phyloP scores from a whole-genome alignment of 2,113 vertebrate genomes.

The Festucalex cinctus region DNA sequence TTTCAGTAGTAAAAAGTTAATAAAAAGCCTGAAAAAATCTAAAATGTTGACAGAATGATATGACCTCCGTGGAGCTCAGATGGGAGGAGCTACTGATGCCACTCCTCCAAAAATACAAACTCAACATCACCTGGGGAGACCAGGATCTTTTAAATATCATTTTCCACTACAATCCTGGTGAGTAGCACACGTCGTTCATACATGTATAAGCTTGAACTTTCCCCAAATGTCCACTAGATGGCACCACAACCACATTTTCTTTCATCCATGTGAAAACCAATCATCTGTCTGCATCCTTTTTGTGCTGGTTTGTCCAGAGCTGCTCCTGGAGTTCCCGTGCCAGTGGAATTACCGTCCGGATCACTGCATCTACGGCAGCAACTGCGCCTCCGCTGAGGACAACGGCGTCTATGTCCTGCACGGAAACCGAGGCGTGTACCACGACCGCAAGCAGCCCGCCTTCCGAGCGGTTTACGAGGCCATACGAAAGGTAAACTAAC shows the following conservation, averaged over 20 bases:
- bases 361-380: constrained; percentile 97
- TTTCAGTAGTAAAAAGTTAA: no score
- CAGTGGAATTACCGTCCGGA: constrained; percentile 98
- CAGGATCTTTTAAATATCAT: constrained; percentile 96
- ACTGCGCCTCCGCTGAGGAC: constrained; percentile 85
- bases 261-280: neutral
- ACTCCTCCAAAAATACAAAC: constrained; percentile 91
- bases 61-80: constrained; percentile 76
- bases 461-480: constrained; percentile 92
- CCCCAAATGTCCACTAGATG: neutral
- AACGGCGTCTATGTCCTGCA: constrained; percentile 93
- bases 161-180: constrained; percentile 96
- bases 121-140: constrained; percentile 98
- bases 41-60: constrained; percentile 90
- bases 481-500: constrained; percentile 78
- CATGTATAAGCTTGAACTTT: neutral
- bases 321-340: constrained; percentile 87
- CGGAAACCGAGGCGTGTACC: constrained; percentile 95
- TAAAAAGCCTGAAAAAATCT: no score
- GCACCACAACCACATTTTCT: neutral
- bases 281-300: neutral
- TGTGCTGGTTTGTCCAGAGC: constrained; percentile 70
- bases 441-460: constrained; percentile 91
- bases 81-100: constrained; percentile 94
- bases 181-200: neutral